Base-by-base conservation (phyloP, 2,797 vertebrate genomes). In the Tokudaia tokunoshimensis region DNA sequence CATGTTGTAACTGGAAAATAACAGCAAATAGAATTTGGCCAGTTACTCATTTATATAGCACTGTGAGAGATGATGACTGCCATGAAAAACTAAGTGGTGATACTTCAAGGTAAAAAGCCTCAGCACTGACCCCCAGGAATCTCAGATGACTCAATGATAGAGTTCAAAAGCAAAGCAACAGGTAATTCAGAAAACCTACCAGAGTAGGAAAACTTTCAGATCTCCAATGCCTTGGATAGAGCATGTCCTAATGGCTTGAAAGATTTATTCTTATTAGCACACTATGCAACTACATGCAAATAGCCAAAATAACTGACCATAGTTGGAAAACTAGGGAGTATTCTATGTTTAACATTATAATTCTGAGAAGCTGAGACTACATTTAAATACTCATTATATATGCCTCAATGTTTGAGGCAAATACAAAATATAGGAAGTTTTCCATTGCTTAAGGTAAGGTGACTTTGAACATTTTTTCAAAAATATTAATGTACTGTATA, bases 301-400 rank as follows among this genome's bases (percentile, higher is more conserved):
- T 4, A 57, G 19, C 31, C 41, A 82, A 31, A 93, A 93, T 34
- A 41, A 90, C 2, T 37, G 1, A 31, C 4, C 92, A 59, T 79
- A 52, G 74, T 94, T 85, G 89, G 15, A 70, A 67, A 47, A 59
- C 72, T 19, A 3, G 37, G 13, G 34, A 37, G 3, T 11, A 65
- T 29, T 94, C 1, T 29, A 47, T 74, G 4, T 55, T 92, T 74
- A 79, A 82, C 31, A 92, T 26, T 2, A 75, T 75, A 79, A 41
- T 65, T 93, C 44, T 70, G 50, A 95, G 17, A 95, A 89, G 12
- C 55, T 74, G 37, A 92, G 17, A 95, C 34, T 75, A 22, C 4
- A 94, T 93, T 85, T 44, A 93, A 63, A 34, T 55, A 26, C 34
- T 41, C 0, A 76, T 59, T 79, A 22, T 55, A 4, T 55, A 50